phyloP scores from a whole-genome alignment of 1,140 invertebrate genomes.

The Diorhabda sublineata region DNA sequence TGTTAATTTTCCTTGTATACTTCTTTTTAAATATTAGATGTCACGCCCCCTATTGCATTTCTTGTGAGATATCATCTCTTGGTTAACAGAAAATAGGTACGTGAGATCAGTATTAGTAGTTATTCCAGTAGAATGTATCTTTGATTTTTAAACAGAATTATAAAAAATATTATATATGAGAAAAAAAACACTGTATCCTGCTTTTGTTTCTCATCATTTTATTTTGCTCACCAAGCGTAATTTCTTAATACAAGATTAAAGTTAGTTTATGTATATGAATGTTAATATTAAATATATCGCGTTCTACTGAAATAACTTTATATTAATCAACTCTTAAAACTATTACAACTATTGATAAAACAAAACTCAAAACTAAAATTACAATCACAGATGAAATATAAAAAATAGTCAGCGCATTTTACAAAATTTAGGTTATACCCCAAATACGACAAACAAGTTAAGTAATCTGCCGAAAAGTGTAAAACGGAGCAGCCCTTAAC shows the following conservation, averaged over 20 bases:
- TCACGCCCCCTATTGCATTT: not conserved
- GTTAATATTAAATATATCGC: too few species aligned
- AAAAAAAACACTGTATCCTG: too few species aligned
- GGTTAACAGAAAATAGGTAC: not conserved
- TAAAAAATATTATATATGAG: too few species aligned
- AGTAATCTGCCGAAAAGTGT: too few species aligned
- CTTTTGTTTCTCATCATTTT: too few species aligned
- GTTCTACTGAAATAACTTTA: slow-evolving; percentile 12
- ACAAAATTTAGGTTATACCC: slow-evolving; percentile 9
- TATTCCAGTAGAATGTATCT: not conserved
- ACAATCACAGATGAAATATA: slow-evolving; percentile 41
- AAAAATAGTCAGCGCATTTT: slow-evolving; percentile 18
- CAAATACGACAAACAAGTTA: not conserved
- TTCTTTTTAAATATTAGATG: not conserved
- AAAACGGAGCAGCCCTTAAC: too few species aligned
- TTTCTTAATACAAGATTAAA: too few species aligned
- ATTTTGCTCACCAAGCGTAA: too few species aligned
- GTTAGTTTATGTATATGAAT: too few species aligned
- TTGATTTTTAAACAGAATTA: too few species aligned
- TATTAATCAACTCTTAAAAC: slow-evolving; percentile 1
- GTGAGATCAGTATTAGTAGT: not conserved
- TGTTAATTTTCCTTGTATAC: not conserved
- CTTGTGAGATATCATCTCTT: not conserved
- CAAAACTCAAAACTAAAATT: slow-evolving; percentile 34
- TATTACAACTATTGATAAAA: slow-evolving; percentile 7